Conservation (phyloP, 1,140 invertebrate genomes). For the Campodea augens region DNA sequence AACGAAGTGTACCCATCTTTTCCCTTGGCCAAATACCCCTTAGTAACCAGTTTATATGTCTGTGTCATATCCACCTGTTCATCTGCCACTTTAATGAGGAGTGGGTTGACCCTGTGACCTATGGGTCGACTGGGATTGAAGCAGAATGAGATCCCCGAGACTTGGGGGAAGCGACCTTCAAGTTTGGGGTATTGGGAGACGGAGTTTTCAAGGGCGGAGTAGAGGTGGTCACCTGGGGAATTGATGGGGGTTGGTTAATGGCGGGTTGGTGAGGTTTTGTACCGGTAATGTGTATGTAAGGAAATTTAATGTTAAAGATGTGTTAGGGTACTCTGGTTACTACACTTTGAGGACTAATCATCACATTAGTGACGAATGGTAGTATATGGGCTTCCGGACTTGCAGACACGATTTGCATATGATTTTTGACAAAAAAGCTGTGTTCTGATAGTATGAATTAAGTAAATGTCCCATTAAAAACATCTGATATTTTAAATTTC, state of each 20-base stretch:
- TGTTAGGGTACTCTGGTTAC: neutral
- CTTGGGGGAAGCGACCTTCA: slow-evolving; percentile 63
- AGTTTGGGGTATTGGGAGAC: slow-evolving; percentile 55
- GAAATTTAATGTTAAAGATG: neutral
- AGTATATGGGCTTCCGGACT: no score
- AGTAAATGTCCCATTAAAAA: no score
- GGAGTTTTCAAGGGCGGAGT: slow-evolving; percentile 60
- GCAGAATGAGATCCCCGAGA: slow-evolving; percentile 60
- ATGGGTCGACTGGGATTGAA: slow-evolving; percentile 56
- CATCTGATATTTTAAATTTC: no score
- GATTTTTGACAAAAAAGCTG: no score
- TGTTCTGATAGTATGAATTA: no score
- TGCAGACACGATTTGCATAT: no score
- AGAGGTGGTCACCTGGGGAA: slow-evolving; percentile 39
- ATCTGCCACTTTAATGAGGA: slow-evolving; percentile 59
- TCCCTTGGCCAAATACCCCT: slow-evolving; percentile 54
- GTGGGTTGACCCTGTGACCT: slow-evolving; percentile 44
- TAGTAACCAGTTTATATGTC: slow-evolving; percentile 56
- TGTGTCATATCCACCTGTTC: slow-evolving; percentile 54
- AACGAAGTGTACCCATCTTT: slow-evolving; percentile 73
- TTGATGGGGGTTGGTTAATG: no score
- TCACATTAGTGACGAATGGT: no score
- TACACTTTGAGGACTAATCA: no score
- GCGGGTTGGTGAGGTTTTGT: neutral
- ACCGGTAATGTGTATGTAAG: no score